Conservation (phyloP, 2,797 vertebrate genomes). For the Hydrophis major region DNA sequence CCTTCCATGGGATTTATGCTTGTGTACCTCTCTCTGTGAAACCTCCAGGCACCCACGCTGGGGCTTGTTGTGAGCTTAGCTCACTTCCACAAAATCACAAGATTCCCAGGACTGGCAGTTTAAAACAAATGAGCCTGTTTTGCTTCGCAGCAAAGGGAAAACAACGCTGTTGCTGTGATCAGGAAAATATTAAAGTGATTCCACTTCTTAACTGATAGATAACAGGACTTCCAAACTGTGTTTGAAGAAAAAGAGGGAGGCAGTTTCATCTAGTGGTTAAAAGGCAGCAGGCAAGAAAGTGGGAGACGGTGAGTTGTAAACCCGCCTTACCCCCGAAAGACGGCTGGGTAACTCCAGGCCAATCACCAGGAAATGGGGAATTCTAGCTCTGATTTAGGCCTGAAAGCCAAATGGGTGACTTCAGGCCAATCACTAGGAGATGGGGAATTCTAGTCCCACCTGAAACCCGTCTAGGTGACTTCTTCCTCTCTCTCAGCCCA, state of each 20-base stretch:
- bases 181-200: not conserved
- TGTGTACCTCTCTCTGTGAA: not conserved
- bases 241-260: not conserved
- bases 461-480: too few relatives aligned
- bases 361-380: not conserved
- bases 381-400: fast-evolving
- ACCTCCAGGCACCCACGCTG: not conserved
- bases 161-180: not conserved
- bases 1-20: not conserved
- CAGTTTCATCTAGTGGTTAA: not conserved
- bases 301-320: not conserved
- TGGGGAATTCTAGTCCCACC: too few relatives aligned
- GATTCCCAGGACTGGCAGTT: too few relatives aligned
- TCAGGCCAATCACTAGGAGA: not conserved
- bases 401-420: not conserved
- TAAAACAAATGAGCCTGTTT: not conserved
- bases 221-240: not conserved
- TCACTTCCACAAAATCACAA: too few relatives aligned
- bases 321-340: fast-evolving
- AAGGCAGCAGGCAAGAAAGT: not conserved
- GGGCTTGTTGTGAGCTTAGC: not conserved
- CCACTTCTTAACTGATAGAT: not conserved
- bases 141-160: not conserved
- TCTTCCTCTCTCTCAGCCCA: not conserved
- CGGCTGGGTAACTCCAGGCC: not conserved